Percentiles rank a stretch among this genome's conserved stretches.
Conservation (phyloP, 2,888 invertebrate genomes). For the Enoplolaimus lenunculus region DNA sequence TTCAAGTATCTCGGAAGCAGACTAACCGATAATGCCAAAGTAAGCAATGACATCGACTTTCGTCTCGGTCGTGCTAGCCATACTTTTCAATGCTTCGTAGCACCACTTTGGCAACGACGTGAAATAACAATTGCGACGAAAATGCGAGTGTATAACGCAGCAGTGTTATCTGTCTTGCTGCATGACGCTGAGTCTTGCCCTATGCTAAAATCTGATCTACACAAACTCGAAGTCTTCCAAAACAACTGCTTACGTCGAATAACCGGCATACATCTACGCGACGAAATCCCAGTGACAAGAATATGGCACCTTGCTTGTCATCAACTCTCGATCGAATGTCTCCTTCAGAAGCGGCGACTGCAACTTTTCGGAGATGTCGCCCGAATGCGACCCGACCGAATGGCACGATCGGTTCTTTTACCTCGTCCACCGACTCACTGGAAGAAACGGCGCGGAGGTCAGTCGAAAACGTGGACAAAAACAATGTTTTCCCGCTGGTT, state of each 20-base stretch:
- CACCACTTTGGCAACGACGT: neutral
- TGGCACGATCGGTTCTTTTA: neutral
- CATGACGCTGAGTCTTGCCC: neutral
- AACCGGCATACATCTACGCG: neutral
- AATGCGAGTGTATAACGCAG: neutral
- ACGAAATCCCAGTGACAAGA: neutral
- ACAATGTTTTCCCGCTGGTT: too few relatives aligned
- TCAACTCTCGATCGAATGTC: neutral
- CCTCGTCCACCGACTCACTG: neutral
- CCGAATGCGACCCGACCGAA: neutral
- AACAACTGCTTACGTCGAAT: constrained; percentile 1
- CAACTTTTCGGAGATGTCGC: constrained; percentile 4
- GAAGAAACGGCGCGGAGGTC: neutral
- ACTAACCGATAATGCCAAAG: neutral
- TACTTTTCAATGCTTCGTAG: neutral
- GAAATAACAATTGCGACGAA: neutral
- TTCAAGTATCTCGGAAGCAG: neutral
- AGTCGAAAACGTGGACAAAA: constrained; percentile 5
- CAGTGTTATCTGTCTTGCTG: neutral
- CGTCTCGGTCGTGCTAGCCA: neutral
- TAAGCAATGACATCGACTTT: neutral
- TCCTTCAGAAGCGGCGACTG: neutral
- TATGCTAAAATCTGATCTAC: neutral
- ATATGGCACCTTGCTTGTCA: neutral
- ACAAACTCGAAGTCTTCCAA: neutral